Evolutionary conservation across 92 coral and sea anemone genomes (phyloP), one percentile per base, ranked within the genome.

Genomic region (Diadumene lineata): DNA sequence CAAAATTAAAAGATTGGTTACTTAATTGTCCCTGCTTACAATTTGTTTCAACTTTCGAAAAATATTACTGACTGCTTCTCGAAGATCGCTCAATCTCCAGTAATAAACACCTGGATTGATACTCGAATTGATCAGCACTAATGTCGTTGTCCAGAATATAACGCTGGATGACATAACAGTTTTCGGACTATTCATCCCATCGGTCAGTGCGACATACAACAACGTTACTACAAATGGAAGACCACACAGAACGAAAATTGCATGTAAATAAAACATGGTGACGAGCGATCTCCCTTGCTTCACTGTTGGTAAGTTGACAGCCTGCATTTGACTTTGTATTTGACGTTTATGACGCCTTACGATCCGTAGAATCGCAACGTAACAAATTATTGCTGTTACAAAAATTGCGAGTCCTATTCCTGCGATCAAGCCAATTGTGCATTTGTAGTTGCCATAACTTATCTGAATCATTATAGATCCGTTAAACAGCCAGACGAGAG

Each of bases 331-430:
- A 32, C 30, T 60, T 60, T 2, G 28, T 10, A 60, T 60, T 22
- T 60, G 65, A 8, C 65, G 65, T 7, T 60, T 60, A 60, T 60
- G 65, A 22, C 65, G 65, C 26, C 65, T 21, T 1, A 60, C 65
- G 6, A 10, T 60, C 31, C 65, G 65, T 22, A 23, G 19, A 53
- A 53, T 53, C 19, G 19, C 2, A 2, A 53, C 19, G 58, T 53
- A 53, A 16, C 58, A 53, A 9, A 53, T 53, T 2, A 21, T 13
- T 53, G 58, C 24, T 3, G 24, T 53, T 2, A 23, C 24, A 21
- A 15, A 53, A 21, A 2, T 23, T 4, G 19, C 24, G 18, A 53
- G 10, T 4, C n/a, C 19, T 3, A 15, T 9, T 4, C 4, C 48
- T 13, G 24, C 58, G 19, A 53, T 53, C 19, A 53, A 3, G 3